A percentile compares a stretch with the other conserved stretches of the same genome.
Conservation (phyloP, 2,797 vertebrate genomes). For the Cirrhinus mrigala region DNA sequence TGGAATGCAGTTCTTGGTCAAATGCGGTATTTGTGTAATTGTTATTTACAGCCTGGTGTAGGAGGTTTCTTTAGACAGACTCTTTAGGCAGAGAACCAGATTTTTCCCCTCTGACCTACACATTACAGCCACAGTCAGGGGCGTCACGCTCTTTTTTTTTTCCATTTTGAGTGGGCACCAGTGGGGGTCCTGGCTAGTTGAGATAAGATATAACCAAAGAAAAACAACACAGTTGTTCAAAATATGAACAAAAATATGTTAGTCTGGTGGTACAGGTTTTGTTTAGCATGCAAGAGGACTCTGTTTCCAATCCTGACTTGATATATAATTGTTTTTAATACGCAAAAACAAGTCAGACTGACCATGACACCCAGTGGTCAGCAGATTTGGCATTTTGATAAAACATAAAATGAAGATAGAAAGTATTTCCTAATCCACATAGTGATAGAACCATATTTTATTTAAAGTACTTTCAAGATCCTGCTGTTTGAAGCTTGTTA, state of each 20-base stretch:
- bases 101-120: not conserved
- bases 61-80: not conserved
- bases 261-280: not conserved
- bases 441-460: not conserved
- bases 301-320: not conserved
- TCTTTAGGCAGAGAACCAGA: not conserved
- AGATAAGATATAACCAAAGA: not conserved
- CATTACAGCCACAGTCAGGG: not conserved
- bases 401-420: not conserved
- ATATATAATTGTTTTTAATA: not conserved
- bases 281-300: not conserved
- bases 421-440: not conserved
- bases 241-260: not conserved
- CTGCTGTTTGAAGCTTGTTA: not conserved
- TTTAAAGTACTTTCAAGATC: not conserved
- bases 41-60: constrained; percentile 26
- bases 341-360: not conserved
- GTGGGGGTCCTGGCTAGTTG: not conserved
- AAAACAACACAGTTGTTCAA: not conserved
- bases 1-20: constrained; percentile 34
- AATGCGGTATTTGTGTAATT: constrained; percentile 10
- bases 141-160: not conserved
- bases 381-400: not conserved
- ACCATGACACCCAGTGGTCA: not conserved
- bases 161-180: not conserved